These are phyloP conservation scores for Laspeyria flexula DNA, from an alignment of 2,888 invertebrate species.

Conservation along the genomic window DNA sequence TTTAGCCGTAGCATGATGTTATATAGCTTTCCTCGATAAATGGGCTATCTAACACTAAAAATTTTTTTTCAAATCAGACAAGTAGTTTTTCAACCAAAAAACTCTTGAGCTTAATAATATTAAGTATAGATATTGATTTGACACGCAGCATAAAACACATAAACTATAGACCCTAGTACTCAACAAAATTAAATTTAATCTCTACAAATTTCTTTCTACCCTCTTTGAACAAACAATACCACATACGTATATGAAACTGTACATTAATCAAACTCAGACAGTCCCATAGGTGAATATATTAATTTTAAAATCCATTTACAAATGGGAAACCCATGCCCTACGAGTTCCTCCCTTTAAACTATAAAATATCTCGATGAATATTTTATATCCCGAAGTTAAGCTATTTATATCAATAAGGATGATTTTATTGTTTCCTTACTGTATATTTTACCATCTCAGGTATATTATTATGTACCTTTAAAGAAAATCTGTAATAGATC, in stretches of 20 bases:
- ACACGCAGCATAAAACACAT: too few species aligned
- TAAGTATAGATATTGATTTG: too few species aligned
- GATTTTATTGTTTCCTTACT: constrained; percentile 20
- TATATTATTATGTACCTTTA: constrained; percentile 4
- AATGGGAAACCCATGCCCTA: constrained; percentile 56
- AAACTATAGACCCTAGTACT: too few species aligned
- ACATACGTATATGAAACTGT: neutral
- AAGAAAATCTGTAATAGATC: constrained; percentile 8
- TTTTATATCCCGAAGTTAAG: constrained; percentile 50
- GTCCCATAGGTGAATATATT: constrained; percentile 64
- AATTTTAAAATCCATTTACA: constrained; percentile 79
- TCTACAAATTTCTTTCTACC: neutral
- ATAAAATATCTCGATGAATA: constrained; percentile 59
- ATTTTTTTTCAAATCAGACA: too few species aligned
- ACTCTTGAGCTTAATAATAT: too few species aligned
- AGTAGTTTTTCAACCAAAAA: too few species aligned
- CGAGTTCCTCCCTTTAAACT: constrained; percentile 43
- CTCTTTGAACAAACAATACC: neutral
- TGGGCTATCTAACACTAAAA: too few species aligned
- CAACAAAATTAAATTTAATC: too few species aligned
- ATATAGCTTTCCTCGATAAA: too few species aligned
- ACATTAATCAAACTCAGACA: constrained; percentile 55
- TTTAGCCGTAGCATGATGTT: too few species aligned
- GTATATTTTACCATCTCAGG: constrained; percentile 1
- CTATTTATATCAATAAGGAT: constrained; percentile 30